Base-by-base conservation (phyloP, 2,888 invertebrate genomes). In the Acronicta alni region DNA sequence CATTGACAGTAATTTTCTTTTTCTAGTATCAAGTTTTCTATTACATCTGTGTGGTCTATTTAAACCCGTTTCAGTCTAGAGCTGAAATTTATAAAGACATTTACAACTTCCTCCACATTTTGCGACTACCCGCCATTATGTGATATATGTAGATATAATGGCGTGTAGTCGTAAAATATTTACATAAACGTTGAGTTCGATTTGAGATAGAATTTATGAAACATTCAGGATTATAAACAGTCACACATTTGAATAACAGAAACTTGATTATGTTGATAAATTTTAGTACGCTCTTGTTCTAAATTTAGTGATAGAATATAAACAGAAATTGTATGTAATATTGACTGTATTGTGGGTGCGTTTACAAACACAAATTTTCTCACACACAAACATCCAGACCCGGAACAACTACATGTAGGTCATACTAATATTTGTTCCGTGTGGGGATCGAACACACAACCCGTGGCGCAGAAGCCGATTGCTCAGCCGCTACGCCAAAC, bases 71-170 rank as follows among this genome's bases (percentile, higher is more conserved):
- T 43, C 15, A 41, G 41, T 39, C 9, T 9, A 18, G 17, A 57
- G 57, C 48, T 63, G n/a, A 58, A 57, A 79, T 79, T 76, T 75
- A 77, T 75, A 71, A 64, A 77, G 72, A 73, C 72, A 61, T 73
- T 77, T 70, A 74, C 62, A 57, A 59, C 72, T 73, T 75, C 80
- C 79, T 58, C 57, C 60, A 65, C 66, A 57, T 57, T 57, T 49
- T 26, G 56, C 58, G 62, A 63, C 64, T 64, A 58, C 51, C 39
- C 72, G 67, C 46, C 39, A 54, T 54, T 67, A 65, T 74, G 66
- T 69, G 55, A 65, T n/a, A n/a, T n/a, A n/a, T n/a, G n/a, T n/a
- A n/a, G n/a, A n/a, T n/a, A n/a, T n/a, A n/a, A n/a, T n/a, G n/a
- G n/a, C n/a, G n/a, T n/a, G n/a, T n/a, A n/a, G n/a, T n/a, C 62